Percentiles rank a stretch among this genome's conserved stretches.
phyloP scores from a whole-genome alignment of 2,888 invertebrate genomes.

The Tenthredo amoena region DNA sequence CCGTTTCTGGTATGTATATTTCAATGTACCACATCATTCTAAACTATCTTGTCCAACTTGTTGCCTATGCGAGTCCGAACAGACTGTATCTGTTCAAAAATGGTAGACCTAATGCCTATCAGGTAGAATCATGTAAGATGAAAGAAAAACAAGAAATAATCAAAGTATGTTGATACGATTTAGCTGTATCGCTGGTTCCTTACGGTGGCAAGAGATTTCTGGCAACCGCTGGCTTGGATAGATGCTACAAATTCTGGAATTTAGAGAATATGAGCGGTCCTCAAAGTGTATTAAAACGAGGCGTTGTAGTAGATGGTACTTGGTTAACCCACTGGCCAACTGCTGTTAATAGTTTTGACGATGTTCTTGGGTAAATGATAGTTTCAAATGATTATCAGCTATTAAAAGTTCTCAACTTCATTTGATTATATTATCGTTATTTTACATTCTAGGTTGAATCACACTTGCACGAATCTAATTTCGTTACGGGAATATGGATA shows the following conservation, averaged over 20 bases:
- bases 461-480: constrained; percentile 72
- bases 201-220: constrained; percentile 83
- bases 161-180: constrained; percentile 51
- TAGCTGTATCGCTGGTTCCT: constrained; percentile 78
- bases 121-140: not conserved
- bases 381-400: constrained; percentile 1
- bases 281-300: constrained; percentile 74
- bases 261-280: constrained; percentile 78
- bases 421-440: not conserved
- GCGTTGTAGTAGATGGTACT: constrained; percentile 78
- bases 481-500: constrained; percentile 74
- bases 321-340: constrained; percentile 81
- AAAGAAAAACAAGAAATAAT: not conserved
- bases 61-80: not conserved
- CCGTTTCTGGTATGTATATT: constrained; percentile 80
- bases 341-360: constrained; percentile 76
- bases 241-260: constrained; percentile 86
- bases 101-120: not conserved
- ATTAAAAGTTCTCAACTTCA: not conserved
- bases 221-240: constrained; percentile 84
- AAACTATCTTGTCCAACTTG: not conserved
- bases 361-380: constrained; percentile 73
- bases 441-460: constrained; percentile 67
- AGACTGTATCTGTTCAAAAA: not conserved
- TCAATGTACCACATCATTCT: not conserved